A percentile compares a stretch with the other conserved stretches of the same genome.
These are phyloP conservation scores for Priocnemis perturbator DNA, from an alignment of 2,888 invertebrate species.

Conservation along the genomic window DNA sequence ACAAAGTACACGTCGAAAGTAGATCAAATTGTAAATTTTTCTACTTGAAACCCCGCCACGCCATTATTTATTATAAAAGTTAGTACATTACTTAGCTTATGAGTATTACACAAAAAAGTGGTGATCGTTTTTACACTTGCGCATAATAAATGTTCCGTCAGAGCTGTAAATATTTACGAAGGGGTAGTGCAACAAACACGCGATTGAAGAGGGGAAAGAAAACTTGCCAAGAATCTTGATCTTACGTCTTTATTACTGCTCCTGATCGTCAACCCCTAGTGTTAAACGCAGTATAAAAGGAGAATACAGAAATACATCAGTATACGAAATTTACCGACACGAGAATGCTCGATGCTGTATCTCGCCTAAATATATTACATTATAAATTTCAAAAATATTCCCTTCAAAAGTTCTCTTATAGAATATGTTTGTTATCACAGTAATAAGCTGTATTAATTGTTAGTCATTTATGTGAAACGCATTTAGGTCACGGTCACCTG, in stretches of 20 bases:
- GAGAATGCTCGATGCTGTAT: conserved; percentile 21
- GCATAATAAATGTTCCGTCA: too few relatives aligned
- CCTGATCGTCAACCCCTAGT: conserved; percentile 16
- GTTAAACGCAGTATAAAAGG: conserved; percentile 42
- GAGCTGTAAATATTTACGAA: too few relatives aligned
- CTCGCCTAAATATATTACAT: conserved; percentile 22
- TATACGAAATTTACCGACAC: conserved; percentile 33
- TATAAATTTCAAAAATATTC: conserved; percentile 47
- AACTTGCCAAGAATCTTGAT: too few relatives aligned
- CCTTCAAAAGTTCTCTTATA: conserved; percentile 40
- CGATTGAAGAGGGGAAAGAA: too few relatives aligned
- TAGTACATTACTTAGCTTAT: too few relatives aligned
- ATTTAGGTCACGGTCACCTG: conserved; percentile 5
- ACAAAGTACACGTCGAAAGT: too few relatives aligned
- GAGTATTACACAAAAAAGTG: too few relatives aligned
- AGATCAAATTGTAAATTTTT: too few relatives aligned
- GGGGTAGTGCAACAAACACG: too few relatives aligned
- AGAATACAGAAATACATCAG: conserved; percentile 37
- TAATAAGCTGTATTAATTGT: conserved; percentile 42
- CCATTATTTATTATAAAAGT: too few relatives aligned
- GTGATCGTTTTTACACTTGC: too few relatives aligned
- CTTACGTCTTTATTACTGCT: conserved; percentile 1
- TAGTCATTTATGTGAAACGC: conserved; percentile 27
- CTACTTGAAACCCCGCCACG: too few relatives aligned
- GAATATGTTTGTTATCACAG: conserved; percentile 53